phyloP scores from a whole-genome alignment of 2,113 vertebrate genomes.

The Geococcyx californianus region DNA sequence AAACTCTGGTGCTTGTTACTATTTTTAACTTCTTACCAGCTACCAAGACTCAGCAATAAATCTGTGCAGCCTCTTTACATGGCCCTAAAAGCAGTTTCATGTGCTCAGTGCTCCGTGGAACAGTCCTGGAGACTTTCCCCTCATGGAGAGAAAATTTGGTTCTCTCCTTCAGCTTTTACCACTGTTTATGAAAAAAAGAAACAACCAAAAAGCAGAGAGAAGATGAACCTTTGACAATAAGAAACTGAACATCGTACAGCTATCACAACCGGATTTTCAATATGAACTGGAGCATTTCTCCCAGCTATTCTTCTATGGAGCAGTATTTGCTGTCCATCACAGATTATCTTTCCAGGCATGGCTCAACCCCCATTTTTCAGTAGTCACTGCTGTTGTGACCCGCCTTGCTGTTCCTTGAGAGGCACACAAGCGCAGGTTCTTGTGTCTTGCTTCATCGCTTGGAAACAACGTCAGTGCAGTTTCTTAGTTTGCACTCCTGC shows the following conservation, averaged over 20 bases:
- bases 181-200: neutral
- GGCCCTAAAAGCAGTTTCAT: neutral
- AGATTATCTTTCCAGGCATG: neutral
- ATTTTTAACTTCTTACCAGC: neutral
- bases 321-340: neutral
- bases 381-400: neutral
- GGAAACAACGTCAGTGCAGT: neutral
- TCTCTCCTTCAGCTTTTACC: neutral
- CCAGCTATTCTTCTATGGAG: fast-evolving
- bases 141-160: neutral
- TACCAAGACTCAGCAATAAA: neutral
- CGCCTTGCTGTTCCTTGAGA: neutral
- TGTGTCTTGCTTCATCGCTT: neutral
- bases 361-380: neutral
- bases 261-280: neutral
- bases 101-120: neutral
- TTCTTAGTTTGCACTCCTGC: neutral
- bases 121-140: neutral
- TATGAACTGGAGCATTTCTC: neutral
- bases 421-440: neutral
- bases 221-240: neutral
- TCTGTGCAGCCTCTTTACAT: neutral
- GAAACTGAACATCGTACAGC: neutral
- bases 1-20: neutral
- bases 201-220: neutral